These are phyloP conservation scores for Colossoma macropomum DNA, from an alignment of 2,113 vertebrate genomes.

Conservation along the genomic window DNA sequence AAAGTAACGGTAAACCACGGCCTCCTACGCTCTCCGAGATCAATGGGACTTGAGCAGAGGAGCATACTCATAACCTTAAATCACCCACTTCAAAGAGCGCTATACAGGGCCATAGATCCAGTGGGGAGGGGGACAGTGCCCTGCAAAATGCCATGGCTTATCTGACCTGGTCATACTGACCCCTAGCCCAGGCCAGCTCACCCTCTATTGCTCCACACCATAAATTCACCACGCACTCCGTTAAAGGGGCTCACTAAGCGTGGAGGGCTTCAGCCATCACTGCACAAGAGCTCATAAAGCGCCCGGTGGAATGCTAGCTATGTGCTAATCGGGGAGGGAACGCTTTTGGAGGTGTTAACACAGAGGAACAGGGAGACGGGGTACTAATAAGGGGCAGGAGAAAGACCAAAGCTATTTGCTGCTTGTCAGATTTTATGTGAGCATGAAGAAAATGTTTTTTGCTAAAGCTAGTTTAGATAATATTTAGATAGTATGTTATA, in stretches of 20 bases:
- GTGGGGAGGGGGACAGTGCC: conserved; percentile 31
- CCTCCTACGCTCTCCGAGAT: conserved; percentile 55
- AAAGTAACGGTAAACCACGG: conserved; percentile 36
- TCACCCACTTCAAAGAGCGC: conserved; percentile 66
- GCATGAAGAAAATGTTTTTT: background rate
- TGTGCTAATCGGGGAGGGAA: conserved; percentile 54
- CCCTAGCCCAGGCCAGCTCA: conserved; percentile 43
- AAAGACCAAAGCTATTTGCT: conserved; percentile 26
- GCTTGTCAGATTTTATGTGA: conserved; percentile 37
- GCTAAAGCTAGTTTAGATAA: background rate
- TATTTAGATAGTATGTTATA: too few species aligned
- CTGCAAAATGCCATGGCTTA: conserved; percentile 53
- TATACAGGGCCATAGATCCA: conserved; percentile 32
- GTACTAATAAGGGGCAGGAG: conserved; percentile 37
- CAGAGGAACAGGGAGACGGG: conserved; percentile 38
- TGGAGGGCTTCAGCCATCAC: conserved; percentile 37
- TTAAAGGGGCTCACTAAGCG: conserved; percentile 45
- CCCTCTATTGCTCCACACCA: conserved; percentile 46
- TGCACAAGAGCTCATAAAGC: conserved; percentile 51
- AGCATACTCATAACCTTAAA: conserved; percentile 59
- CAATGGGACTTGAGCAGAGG: conserved; percentile 52
- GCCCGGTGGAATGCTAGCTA: conserved; percentile 54
- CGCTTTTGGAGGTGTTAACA: conserved; percentile 54
- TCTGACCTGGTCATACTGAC: conserved; percentile 56
- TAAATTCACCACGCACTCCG: conserved; percentile 57